Base-by-base conservation (phyloP, 2,113 vertebrate species). In the Balaenoptera acutorostrata region DNA sequence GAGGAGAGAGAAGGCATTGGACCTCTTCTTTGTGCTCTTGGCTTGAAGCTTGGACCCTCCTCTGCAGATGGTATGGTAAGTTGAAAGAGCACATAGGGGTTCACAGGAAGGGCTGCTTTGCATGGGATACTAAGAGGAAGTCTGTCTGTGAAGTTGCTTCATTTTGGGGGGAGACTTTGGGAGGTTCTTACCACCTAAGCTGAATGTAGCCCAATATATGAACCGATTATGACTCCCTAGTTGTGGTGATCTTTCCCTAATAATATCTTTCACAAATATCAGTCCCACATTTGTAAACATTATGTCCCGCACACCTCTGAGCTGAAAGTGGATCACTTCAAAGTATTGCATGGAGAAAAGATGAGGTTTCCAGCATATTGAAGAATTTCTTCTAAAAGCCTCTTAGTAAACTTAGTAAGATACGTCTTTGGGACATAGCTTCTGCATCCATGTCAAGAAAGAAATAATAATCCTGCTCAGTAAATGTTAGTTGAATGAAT, bases 401-500 rank as follows among this genome's bases (percentile, higher is more conserved):
- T 83, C 49, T 85, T 18, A 5, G 8, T 93, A 63, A 80, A 20
- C 2, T 93, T 78, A 80, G 14, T 31, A 57, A 80, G 63, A 84
- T 72, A 75, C 0, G 3, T 39, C 33, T 94, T 9, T 90, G 14
- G 71, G 89, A 49, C 39, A 55, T 27, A 66, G 9, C 81, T 93
- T 85, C 36, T 12, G 68, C 21, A 77, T 33, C 13, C 75, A 80
- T 36, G 39, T 57, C 68, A 95, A 72, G n/a, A 92, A 95, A 86
- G 39, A 20, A 77, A 57, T 23, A 66, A 41, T 96, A 66, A 55
- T 84, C 14, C 61, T 46, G 33, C 12, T 91, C 15, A 55, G 33
- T 39, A 59, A 88, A 93, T 6, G 1, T 78, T 44, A 90, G 59
- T 81, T 83, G 69, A 81, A 92, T 90, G 90, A 93, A 86, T 95